A percentile compares a stretch with the other conserved stretches of the same genome.
Evolutionary conservation across 1,140 invertebrate species (phyloP).

Genomic region (Laodelphax striatellus): DNA sequence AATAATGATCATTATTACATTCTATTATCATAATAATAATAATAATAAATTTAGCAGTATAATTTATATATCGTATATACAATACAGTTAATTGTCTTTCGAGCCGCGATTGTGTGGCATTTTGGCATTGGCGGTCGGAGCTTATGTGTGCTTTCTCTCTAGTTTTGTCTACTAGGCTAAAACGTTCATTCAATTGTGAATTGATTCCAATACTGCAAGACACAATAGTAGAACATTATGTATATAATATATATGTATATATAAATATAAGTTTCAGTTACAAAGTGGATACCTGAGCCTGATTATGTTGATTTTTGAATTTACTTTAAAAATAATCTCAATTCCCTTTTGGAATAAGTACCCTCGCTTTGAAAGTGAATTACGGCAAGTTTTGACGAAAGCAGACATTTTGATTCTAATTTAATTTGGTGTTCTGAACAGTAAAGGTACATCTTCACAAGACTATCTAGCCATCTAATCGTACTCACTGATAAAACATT

Average conservation of each 20-base stretch:
- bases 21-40: not conserved
- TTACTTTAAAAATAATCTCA: not conserved
- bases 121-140: not conserved
- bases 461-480: not conserved
- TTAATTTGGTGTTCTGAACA: conserved; percentile 2
- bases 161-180: not conserved
- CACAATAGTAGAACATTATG: not conserved
- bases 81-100: not conserved
- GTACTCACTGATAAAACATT: not conserved
- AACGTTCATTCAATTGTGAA: not conserved
- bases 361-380: not conserved
- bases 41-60: not conserved
- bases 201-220: not conserved
- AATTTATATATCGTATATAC: not conserved
- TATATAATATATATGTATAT: not conserved
- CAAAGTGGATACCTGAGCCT: not conserved
- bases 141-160: not conserved
- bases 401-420: not conserved
- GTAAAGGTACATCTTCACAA: not conserved
- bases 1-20: not conserved
- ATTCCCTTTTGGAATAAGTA: not conserved
- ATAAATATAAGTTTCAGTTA: not conserved
- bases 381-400: not conserved
- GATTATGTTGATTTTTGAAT: not conserved
- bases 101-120: not conserved